Percentiles rank a stretch among this genome's conserved stretches.
phyloP scores from a whole-genome alignment of 2,888 invertebrate genomes.

The Drosophila mercatorum region DNA sequence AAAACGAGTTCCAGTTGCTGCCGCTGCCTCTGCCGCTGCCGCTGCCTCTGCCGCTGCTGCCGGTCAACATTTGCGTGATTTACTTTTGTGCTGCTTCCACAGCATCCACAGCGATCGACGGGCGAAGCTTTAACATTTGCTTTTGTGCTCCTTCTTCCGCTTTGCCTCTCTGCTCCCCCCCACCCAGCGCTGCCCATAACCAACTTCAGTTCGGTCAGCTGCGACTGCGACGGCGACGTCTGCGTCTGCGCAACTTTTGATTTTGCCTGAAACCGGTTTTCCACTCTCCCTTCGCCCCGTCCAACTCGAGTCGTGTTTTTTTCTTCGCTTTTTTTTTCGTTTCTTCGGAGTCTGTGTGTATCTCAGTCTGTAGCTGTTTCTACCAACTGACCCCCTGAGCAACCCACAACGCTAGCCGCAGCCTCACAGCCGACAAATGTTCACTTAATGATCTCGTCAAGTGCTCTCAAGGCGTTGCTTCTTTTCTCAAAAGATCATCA shows the following conservation, averaged over 20 bases:
- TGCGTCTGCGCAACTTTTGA: conserved; percentile 76
- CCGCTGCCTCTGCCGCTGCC: background rate
- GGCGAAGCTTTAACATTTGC: conserved; percentile 38
- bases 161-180: background rate
- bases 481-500: background rate
- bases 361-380: conserved; percentile 28
- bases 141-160: conserved; percentile 24
- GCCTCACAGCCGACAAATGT: conserved; percentile 57
- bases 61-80: conserved; percentile 54
- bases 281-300: conserved; percentile 5
- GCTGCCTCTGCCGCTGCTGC: conserved; percentile 4
- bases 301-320: conserved; percentile 19
- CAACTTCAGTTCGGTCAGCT: conserved; percentile 55
- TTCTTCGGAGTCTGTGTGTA: conserved; percentile 43
- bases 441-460: conserved; percentile 53
- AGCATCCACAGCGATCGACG: conserved; percentile 61
- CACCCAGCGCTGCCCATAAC: conserved; percentile 5
- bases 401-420: conserved; percentile 37
- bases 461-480: conserved; percentile 49
- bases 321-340: background rate
- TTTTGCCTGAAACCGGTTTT: conserved; percentile 77
- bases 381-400: conserved; percentile 53
- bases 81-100: conserved; percentile 42
- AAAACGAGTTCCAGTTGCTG: conserved; percentile 63
- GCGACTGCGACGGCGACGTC: conserved; percentile 38